Percentiles rank a stretch among this genome's conserved stretches.
phyloP scores from a whole-genome alignment of 1,140 invertebrate species.

The Marisa cornuarietis region DNA sequence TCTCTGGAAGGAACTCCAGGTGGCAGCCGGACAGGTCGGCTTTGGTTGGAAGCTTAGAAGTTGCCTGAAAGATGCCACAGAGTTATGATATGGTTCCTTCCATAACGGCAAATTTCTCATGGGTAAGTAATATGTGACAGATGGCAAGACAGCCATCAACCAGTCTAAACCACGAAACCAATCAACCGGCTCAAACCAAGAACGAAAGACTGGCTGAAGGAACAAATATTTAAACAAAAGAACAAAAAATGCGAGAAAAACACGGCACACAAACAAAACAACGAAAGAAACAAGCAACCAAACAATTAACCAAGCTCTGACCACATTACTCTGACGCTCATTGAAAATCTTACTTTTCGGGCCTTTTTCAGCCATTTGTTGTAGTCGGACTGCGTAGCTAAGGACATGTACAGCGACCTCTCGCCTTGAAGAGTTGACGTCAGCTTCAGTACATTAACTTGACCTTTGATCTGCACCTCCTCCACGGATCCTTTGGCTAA shows the following conservation, averaged over 20 bases:
- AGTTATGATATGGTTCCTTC: background rate
- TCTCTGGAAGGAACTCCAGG: conserved; percentile 65
- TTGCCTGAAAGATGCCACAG: conserved; percentile 50
- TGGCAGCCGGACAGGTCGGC: conserved; percentile 65
- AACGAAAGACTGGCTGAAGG: too few species aligned
- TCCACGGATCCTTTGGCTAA: conserved; percentile 63
- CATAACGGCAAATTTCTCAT: too few species aligned
- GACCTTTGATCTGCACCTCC: conserved; percentile 60
- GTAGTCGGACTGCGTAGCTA: conserved; percentile 52
- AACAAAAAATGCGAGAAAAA: too few species aligned
- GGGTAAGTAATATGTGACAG: too few species aligned
- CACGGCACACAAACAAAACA: too few species aligned
- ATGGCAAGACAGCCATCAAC: too few species aligned
- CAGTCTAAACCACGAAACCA: too few species aligned
- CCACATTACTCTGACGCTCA: too few species aligned
- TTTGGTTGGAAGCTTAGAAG: conserved; percentile 62
- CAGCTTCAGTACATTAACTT: conserved; percentile 58
- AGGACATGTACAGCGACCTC: conserved; percentile 61
- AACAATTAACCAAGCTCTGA: too few species aligned
- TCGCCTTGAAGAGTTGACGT: conserved; percentile 58
- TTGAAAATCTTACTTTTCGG: conserved; percentile 52
- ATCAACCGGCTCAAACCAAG: too few species aligned
- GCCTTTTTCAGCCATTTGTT: conserved; percentile 60
- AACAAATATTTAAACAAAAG: too few species aligned
- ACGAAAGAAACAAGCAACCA: too few species aligned